Evolutionary conservation across 2,888 invertebrate species (phyloP), one percentile per base, ranked within the genome.

Genomic region (Theretra japonica): DNA sequence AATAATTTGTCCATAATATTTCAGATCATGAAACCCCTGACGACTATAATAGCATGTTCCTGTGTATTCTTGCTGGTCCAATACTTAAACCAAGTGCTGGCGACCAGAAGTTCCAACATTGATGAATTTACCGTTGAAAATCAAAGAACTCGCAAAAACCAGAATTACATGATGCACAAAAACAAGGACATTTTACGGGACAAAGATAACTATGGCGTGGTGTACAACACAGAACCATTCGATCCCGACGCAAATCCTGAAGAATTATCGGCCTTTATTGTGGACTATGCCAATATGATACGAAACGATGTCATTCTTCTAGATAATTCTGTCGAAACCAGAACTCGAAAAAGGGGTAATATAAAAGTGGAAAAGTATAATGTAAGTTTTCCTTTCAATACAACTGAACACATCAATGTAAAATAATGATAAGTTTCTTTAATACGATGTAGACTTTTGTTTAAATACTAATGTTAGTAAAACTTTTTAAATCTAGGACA

Each of bases 271-370:
- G 88, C 88, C 1, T 83, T 91, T 17, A 88, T 92, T 2, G 86
- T 89, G 7, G 94, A 93, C 77, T 91, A 93, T 75, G 93, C 92
- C 1, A 91, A 94, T 73, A 89, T 91, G 90, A 91, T 93, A 58
- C 80, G 90, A 70, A 90, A 93, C 71, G 91, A 94, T 72, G 90
- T 93, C 2, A 88, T 92, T 73, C 80, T 93, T 69, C 78, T 93
- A 53, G 94, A 94, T 75, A 90, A 94, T 75, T 92, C 93, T 5
- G 88, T 93, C 11, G 89, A 94, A 82, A 93, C 93, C 0, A 86
- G 91, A 73, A 91, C 92, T 7, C 86, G 89, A 25, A 92, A 93
- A 81, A 84, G 92, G 75, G 93, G 91, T 59, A 92, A 91, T 75
- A 83, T 89, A 60, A 89, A 90, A 80, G 85, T 88, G n/a, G 81